phyloP scores from a whole-genome alignment of 2,113 vertebrate species.

The Atrichornis clamosus region DNA sequence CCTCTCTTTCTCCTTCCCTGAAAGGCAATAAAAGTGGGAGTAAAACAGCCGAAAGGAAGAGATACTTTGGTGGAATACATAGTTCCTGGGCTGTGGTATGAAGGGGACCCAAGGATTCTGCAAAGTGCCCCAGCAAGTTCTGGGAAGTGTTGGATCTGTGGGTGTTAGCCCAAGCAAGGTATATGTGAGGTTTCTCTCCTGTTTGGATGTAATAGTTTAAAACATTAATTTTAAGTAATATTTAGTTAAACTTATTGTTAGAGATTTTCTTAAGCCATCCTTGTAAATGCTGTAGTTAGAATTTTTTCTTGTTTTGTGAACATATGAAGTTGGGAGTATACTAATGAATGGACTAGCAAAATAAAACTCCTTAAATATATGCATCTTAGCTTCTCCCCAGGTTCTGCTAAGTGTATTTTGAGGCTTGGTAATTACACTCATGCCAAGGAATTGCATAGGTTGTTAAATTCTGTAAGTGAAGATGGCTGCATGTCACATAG shows the following conservation, averaged over 20 bases:
- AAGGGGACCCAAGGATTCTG: neutral
- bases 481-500: neutral
- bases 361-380: neutral
- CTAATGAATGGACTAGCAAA: neutral
- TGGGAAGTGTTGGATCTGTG: neutral
- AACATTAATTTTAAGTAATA: neutral
- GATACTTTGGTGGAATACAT: rapidly evolving
- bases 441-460: neutral
- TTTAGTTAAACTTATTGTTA: neutral
- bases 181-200: neutral
- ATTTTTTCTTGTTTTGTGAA: neutral
- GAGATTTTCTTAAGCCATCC: neutral
- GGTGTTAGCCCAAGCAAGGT: neutral
- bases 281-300: neutral
- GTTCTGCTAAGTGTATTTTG: neutral
- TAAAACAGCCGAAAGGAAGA: neutral
- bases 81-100: neutral
- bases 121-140: neutral
- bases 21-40: neutral
- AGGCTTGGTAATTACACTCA: neutral
- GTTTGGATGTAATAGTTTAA: neutral
- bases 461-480: neutral
- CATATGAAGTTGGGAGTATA: neutral
- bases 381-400: neutral
- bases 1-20: too few species aligned